phyloP scores from a whole-genome alignment of 2,113 vertebrate species.

The Crocuta crocuta region DNA sequence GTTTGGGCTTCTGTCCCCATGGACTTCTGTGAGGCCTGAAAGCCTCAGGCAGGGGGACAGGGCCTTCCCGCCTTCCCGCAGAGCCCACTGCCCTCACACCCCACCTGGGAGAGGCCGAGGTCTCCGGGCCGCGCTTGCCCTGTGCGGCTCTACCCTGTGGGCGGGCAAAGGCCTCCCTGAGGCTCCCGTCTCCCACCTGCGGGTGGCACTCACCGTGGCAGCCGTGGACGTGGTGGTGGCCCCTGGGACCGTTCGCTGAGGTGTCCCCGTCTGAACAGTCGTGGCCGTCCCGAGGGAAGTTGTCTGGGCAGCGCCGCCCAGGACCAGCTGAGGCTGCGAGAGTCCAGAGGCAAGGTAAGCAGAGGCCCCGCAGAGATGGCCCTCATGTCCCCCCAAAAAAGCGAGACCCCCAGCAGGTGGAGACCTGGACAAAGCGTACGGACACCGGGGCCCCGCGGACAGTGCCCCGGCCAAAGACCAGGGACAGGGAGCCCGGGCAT shows the following conservation, averaged over 20 bases:
- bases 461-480: neutral
- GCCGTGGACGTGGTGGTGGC: conserved; percentile 89
- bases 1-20: rapidly evolving
- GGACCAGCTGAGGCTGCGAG: conserved; percentile 92
- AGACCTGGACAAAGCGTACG: neutral
- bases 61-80: rapidly evolving
- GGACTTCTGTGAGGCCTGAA: rapidly evolving
- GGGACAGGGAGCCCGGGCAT: neutral
- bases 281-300: conserved; percentile 89
- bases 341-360: neutral
- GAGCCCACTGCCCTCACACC: neutral
- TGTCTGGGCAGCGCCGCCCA: conserved; percentile 91
- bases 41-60: neutral
- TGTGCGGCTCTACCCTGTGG: neutral
- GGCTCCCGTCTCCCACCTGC: neutral
- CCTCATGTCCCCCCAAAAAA: neutral
- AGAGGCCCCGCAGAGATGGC: neutral
- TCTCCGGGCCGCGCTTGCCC: neutral
- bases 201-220: conserved; percentile 89
- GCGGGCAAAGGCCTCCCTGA: rapidly evolving
- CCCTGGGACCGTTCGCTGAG: conserved; percentile 91
- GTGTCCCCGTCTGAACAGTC: conserved; percentile 92
- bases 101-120: rapidly evolving
- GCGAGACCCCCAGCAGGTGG: neutral
- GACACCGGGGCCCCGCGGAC: too few relatives aligned